Evolutionary conservation across 35 echinoderm and acorn worm genomes (phyloP).

Genomic region (Patiria miniata): DNA sequence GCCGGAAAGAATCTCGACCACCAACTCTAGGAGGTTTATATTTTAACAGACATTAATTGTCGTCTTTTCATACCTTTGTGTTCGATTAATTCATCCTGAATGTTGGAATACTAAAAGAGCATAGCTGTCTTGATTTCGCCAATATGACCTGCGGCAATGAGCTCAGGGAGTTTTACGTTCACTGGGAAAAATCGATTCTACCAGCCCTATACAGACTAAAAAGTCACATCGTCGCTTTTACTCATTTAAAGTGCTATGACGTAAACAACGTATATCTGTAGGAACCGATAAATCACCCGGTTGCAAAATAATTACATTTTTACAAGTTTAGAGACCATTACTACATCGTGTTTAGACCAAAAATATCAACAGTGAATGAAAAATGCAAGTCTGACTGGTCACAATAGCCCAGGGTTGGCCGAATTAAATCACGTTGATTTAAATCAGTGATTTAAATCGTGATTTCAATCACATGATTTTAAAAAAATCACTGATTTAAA

Average conservation of each 20-base stretch:
- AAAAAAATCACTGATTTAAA: no score
- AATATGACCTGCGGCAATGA: constrained; percentile 11
- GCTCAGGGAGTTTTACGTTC: constrained; percentile 6
- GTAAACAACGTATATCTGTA: neutral
- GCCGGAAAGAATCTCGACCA: neutral
- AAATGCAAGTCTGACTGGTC: neutral
- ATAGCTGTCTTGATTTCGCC: constrained; percentile 10
- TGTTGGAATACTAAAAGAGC: neutral
- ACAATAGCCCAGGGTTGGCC: neutral
- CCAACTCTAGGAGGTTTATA: neutral
- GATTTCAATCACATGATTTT: no score
- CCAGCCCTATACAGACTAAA: neutral
- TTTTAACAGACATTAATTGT: neutral
- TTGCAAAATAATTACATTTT: no score
- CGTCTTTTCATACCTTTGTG: neutral
- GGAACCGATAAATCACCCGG: no score
- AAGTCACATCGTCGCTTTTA: neutral
- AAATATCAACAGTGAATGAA: no score
- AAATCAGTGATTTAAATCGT: no score
- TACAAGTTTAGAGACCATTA: no score
- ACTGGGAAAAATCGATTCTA: constrained; percentile 37
- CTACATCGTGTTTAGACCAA: neutral
- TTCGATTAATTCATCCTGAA: neutral
- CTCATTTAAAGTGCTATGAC: neutral
- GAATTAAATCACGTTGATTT: no score